Evolutionary conservation across 2,113 vertebrate genomes (phyloP), one percentile per base, ranked within the genome.

Genomic region (Malurus cyaneus): DNA sequence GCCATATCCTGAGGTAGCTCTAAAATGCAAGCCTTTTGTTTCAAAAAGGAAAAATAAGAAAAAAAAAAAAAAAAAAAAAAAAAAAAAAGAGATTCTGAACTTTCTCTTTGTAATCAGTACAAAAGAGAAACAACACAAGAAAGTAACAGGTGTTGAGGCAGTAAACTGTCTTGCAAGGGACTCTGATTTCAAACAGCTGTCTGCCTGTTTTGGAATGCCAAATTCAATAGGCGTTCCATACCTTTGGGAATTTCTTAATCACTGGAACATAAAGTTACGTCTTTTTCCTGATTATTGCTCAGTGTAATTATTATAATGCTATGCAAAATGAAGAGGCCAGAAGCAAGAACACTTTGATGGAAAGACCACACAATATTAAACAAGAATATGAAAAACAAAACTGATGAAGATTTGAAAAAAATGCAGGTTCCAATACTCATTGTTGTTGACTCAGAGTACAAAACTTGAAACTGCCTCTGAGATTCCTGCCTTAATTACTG

Each of bases 401-500:
- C 6, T 49, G 14, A n/a, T 41, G 5, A 64, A 80, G 64, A 53
- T 7, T 23, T 73, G 9, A 57, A 88, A 83, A 73, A 93, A 32
- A 0, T 0, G 0, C 6, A 20, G 3, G 6, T 59, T 62, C 39
- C 52, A 69, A 49, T 17, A 4, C 20, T 85, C 13, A 28, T 85
- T 90, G 9, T 57, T 7, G 32, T 34, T 39, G 14, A 47, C 6
- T 76, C 28, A 25, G 25, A 65, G 14, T 8, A 76, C 12, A 72
- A 73, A 82, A 44, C 3, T 29, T 60, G 15, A 59, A 50, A 90
- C 6, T 60, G 6, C 20, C 11, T 74, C 52, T 11, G 2, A 73
- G 11, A 69, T 56, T 73, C 28, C 9, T 64, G 23, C 13, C 14
- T 64, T 62, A 32, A 66, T 42, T 74, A 53, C 28, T 46, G 8